phyloP scores from a whole-genome alignment of 2,797 vertebrate species.

The Alauda arvensis region DNA sequence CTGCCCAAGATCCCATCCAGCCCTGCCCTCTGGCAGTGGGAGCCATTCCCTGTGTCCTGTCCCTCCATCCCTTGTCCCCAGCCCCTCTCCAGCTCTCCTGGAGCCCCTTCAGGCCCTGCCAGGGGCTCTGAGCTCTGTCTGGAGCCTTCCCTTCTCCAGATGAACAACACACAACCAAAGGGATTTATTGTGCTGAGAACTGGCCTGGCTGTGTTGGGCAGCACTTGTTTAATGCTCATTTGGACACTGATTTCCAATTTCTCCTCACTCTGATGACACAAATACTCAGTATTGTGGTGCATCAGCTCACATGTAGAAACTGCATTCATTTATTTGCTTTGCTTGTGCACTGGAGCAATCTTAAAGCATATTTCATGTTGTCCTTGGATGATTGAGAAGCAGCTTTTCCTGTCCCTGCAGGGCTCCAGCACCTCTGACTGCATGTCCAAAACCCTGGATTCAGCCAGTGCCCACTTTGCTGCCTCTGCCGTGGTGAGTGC shows the following conservation, averaged over 20 bases:
- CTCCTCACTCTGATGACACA: neutral
- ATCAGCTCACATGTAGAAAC: neutral
- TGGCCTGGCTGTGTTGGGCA: neutral
- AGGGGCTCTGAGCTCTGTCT: fast-evolving
- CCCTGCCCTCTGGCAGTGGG: neutral
- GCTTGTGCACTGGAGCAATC: neutral
- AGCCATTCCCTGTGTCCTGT: fast-evolving
- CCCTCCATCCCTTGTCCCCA: neutral
- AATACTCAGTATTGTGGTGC: fast-evolving
- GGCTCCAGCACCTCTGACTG: conserved; percentile 77
- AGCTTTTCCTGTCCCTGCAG: conserved; percentile 33
- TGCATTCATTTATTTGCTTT: neutral
- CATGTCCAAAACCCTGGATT: conserved; percentile 89
- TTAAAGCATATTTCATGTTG: fast-evolving
- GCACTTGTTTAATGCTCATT: neutral
- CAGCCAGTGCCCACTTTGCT: conserved; percentile 91
- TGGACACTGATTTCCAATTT: fast-evolving
- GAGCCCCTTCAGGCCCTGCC: fast-evolving
- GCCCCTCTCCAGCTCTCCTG: neutral
- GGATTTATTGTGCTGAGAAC: neutral
- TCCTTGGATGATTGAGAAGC: neutral
- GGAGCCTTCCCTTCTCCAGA: fast-evolving
- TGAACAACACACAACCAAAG: fast-evolving
- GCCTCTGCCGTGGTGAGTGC: conserved; percentile 88
- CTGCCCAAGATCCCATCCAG: fast-evolving